Percentiles rank a stretch among this genome's conserved stretches.
These are phyloP conservation scores for Catharus minimus DNA, from an alignment of 2,113 vertebrate genomes.

Conservation along the genomic window DNA sequence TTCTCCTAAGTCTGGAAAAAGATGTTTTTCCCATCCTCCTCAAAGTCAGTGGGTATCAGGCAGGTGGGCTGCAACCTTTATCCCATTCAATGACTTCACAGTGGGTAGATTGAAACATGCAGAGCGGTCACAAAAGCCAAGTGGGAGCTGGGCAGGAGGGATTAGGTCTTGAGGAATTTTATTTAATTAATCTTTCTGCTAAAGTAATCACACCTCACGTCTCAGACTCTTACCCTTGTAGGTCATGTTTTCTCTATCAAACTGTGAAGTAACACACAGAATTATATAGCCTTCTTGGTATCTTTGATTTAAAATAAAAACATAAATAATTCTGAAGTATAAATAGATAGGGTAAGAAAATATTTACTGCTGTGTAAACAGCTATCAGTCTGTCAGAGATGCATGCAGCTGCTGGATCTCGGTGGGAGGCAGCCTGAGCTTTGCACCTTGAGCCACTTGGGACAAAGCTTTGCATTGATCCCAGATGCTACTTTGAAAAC, in stretches of 20 bases:
- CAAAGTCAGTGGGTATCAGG: not conserved
- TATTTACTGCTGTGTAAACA: constrained; percentile 18
- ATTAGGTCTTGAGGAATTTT: constrained; percentile 38
- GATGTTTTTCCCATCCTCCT: not conserved
- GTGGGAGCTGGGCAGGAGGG: not conserved
- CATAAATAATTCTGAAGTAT: not conserved
- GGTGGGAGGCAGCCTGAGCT: not conserved
- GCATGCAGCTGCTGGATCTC: not conserved
- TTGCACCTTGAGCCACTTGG: not conserved
- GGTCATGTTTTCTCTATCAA: constrained; percentile 27
- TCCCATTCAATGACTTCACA: not conserved
- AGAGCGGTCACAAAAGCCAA: constrained; percentile 33
- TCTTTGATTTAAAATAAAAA: not conserved
- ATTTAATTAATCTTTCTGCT: constrained; percentile 42
- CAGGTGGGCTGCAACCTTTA: not conserved
- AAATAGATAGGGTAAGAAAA: constrained; percentile 3
- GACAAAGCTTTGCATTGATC: constrained; percentile 36
- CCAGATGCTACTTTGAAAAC: not conserved
- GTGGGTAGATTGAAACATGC: not conserved
- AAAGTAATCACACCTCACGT: constrained; percentile 4
- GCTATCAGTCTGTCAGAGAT: not conserved
- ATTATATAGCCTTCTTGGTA: not conserved
- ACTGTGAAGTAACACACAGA: not conserved
- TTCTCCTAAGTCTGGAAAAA: not conserved
- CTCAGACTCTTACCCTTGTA: not conserved